Base-by-base conservation (phyloP, 2,113 vertebrate species). In the Tupaia chinensis region DNA sequence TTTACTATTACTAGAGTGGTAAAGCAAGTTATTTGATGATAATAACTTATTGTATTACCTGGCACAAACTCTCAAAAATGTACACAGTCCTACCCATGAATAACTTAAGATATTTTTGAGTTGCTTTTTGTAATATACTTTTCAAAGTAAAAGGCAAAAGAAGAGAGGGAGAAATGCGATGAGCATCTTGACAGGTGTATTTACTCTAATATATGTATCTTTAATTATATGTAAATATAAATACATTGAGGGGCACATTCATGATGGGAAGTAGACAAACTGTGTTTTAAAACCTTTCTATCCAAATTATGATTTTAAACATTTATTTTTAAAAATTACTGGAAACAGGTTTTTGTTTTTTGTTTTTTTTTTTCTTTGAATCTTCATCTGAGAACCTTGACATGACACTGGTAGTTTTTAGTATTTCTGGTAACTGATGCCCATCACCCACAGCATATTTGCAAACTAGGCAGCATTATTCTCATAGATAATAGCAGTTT, bases 1-100 rank as follows among this genome's bases (percentile, higher is more conserved):
- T 12, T 83, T 95, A 82, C 56, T 89, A 90, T 90, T 89, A 87
- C 70, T 94, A 92, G 27, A 70, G 73, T 54, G 53, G 13, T 70
- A 80, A 95, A 86, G 63, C 23, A 68, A 92, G 19, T 68, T 94
- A 54, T 77, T 92, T 66, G 20, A 25, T 79, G 65, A 83, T 77
- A 16, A 60, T 69, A 56, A 82, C 7, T 84, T 91, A 25, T 84
- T 69, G 66, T 0, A 72, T 81, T 65, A 79, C 29, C n/a, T 76
- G 81, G 83, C 20, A 76, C 12, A 44, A 74, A 82, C 16, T 80
- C n/a, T 93, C 23, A 93, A 78, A 94, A 76, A 65, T 91, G 14
- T 76, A 15, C 5, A 11, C 80, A 86, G 83, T 74, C 9, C 16
- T 44, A 82, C 19, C 23, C 6, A 32, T 27, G 32, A 79, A 34